A percentile compares a stretch with the other conserved stretches of the same genome.
Conservation (phyloP, 2,888 invertebrate species). For the Perizoma affinitatum region DNA sequence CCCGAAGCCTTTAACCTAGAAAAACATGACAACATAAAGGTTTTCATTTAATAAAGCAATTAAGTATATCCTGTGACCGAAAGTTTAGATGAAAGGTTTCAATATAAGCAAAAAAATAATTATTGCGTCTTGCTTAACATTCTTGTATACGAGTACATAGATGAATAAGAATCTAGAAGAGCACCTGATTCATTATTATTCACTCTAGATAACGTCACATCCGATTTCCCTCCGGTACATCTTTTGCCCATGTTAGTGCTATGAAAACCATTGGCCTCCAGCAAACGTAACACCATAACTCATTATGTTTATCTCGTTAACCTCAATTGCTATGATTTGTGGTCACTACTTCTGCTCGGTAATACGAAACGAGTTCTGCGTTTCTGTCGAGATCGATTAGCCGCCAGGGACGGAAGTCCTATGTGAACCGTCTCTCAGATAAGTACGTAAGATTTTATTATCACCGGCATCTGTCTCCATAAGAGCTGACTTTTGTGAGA, state of each 20-base stretch:
- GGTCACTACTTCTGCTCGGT: conserved; percentile 20
- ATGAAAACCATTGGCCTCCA: conserved; percentile 32
- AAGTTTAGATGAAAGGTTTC: too few relatives aligned
- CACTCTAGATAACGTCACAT: too few relatives aligned
- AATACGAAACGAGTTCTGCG: conserved; percentile 35
- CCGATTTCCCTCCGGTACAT: too few relatives aligned
- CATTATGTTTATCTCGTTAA: conserved; percentile 51
- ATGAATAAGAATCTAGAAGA: too few relatives aligned
- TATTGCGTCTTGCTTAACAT: too few relatives aligned
- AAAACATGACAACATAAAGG: neutral
- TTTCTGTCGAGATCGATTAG: conserved; percentile 43
- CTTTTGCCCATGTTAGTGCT: too few relatives aligned
- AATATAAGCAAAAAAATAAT: too few relatives aligned
- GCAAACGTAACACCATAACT: conserved; percentile 42
- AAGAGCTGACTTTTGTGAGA: conserved; percentile 21
- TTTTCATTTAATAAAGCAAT: conserved; percentile 18
- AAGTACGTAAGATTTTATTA: conserved; percentile 25
- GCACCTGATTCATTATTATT: too few relatives aligned
- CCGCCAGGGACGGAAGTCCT: conserved; percentile 36
- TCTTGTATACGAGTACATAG: too few relatives aligned
- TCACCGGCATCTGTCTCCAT: conserved; percentile 18
- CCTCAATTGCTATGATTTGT: conserved; percentile 59
- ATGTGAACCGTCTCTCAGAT: conserved; percentile 36
- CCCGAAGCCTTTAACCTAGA: neutral
- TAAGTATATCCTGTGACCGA: conserved; percentile 53